These are phyloP conservation scores for Calypte anna DNA, from an alignment of 2,113 vertebrate genomes.

Conservation along the genomic window DNA sequence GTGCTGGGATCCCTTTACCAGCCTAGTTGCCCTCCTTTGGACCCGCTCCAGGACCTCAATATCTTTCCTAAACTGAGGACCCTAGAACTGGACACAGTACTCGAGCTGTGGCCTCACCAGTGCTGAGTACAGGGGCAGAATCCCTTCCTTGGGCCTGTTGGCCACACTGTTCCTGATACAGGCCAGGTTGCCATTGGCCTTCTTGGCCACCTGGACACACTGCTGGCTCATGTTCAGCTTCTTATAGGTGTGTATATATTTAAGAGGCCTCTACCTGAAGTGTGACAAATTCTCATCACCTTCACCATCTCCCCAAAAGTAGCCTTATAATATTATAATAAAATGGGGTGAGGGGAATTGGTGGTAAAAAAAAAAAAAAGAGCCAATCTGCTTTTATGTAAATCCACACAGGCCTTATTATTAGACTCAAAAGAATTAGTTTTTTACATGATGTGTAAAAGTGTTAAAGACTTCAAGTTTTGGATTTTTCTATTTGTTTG, in stretches of 20 bases:
- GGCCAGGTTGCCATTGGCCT: no score
- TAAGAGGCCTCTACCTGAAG: neutral
- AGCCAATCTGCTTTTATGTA: neutral
- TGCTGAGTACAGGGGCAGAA: no score
- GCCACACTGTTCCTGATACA: no score
- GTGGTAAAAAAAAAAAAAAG: neutral
- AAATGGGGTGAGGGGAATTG: neutral
- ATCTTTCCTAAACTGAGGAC: no score
- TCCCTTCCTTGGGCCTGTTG: no score
- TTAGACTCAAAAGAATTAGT: neutral
- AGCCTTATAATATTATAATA: neutral
- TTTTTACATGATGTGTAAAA: neutral
- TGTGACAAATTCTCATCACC: neutral
- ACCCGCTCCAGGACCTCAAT: no score
- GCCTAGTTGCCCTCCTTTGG: no score
- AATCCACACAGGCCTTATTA: neutral
- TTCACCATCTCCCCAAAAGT: neutral
- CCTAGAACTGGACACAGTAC: no score
- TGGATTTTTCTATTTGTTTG: neutral
- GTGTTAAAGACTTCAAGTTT: neutral
- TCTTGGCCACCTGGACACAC: no score
- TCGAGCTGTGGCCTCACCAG: no score
- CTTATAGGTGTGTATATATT: rapidly evolving
- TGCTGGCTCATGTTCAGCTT: neutral
- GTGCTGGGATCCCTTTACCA: no score